Evolutionary conservation across 1,140 invertebrate species (phyloP), one percentile per base, ranked within the genome.

Genomic region (Halictus rubicundus): DNA sequence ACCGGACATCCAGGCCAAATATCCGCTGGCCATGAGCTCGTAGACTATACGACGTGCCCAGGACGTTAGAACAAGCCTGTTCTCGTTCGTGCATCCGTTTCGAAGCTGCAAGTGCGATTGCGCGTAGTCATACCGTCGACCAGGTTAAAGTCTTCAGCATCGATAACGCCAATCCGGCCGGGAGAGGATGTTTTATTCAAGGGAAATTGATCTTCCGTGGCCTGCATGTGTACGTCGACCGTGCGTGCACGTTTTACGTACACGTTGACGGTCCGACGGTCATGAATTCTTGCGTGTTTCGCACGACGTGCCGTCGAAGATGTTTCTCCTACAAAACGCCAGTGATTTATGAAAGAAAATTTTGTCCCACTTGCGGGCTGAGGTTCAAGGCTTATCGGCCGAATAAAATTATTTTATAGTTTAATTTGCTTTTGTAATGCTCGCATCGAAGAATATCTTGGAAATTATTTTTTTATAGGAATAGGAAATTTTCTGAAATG

Each of bases 181-280:
- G 16, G 2, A 60, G 21, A 59, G 60, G 64, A 81, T 80, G 76
- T 87, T 87, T 85, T 77, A 78, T 87, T 80, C 77, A 73, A 71
- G 60, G 78, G 66, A 85, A 82, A 86, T 88, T 76, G 79, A 81
- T 83, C 68, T 71, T 80, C 75, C 57, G n/a, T 54, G 74, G 37
- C 60, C 57, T 68, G 54, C 14, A 64, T 25, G 2, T 54, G n/a
- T 54, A 25, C 61, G 14, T 65, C 9, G 21, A 25, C 25, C n/a
- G 65, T 68, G 49, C 46, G 49, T 57, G 10, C 49, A n/a, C 49
- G 49, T 21, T 69, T 46, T 37, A 23, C 25, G 8, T 19, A 42
- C 27, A 69, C 23, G 16, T 39, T 12, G n/a, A 19, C n/a, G 49
- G 19, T 1, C 14, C 27, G 23, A 61, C 39, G n/a, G 39, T 6